Evolutionary conservation across 2,888 invertebrate species (phyloP).

Genomic region (Chrysomela aeneicollis): DNA sequence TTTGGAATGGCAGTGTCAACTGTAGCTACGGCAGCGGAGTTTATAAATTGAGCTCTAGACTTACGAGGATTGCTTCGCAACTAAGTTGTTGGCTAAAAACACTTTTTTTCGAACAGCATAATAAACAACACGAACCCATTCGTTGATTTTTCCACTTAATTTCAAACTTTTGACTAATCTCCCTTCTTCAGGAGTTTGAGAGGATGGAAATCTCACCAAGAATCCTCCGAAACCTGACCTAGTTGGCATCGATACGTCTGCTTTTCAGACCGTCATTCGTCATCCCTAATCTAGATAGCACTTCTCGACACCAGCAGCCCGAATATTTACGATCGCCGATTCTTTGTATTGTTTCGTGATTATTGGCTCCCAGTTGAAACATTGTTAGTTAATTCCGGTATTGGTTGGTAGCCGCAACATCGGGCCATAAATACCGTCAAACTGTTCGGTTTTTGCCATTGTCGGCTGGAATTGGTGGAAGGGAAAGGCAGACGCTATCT

Average conservation of each 20-base stretch:
- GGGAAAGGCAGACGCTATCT: not conserved
- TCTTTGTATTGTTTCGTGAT: constrained; percentile 39
- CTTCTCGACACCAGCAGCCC: constrained; percentile 38
- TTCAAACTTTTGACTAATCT: too few species aligned
- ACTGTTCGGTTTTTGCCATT: constrained; percentile 18
- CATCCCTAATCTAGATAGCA: constrained; percentile 40
- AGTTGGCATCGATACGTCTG: constrained; percentile 21
- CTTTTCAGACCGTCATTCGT: constrained; percentile 30
- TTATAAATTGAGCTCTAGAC: too few species aligned
- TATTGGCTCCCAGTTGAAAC: constrained; percentile 41
- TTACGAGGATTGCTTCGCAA: too few species aligned
- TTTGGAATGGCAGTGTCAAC: too few species aligned
- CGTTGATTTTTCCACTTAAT: too few species aligned
- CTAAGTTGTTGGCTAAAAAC: too few species aligned
- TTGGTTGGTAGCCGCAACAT: constrained; percentile 19
- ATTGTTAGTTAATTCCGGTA: constrained; percentile 40
- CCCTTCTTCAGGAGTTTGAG: too few species aligned
- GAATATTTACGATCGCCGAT: constrained; percentile 36
- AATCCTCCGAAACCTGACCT: not conserved
- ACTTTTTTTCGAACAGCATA: too few species aligned
- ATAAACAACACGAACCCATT: too few species aligned
- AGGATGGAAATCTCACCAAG: too few species aligned
- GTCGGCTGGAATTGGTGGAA: not conserved
- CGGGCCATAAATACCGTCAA: constrained; percentile 24
- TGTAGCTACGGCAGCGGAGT: too few species aligned